phyloP scores from a whole-genome alignment of 92 coral and sea anemone genomes.

The Umimayanthus chanpuru region DNA sequence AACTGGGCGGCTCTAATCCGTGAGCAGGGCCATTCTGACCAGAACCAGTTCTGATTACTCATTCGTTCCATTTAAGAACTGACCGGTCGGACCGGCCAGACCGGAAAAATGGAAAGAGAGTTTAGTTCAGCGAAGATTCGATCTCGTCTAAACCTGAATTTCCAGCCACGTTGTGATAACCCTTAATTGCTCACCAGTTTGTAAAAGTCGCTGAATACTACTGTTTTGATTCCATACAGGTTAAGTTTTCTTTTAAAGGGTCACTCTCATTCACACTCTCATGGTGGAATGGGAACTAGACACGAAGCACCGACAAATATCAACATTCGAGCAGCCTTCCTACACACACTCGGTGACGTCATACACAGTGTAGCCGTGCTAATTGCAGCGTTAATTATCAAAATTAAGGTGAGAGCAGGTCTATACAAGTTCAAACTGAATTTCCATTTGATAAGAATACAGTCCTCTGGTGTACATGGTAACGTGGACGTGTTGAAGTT shows the following conservation, averaged over 20 bases:
- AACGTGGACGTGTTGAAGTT: no score
- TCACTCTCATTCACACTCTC: slow-evolving; percentile 55
- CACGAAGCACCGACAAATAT: slow-evolving; percentile 56
- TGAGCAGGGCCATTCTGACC: no score
- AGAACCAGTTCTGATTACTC: no score
- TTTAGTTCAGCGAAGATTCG: no score
- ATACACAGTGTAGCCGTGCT: slow-evolving; percentile 77
- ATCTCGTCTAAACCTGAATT: no score
- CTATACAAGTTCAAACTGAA: neutral
- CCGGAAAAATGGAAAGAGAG: no score
- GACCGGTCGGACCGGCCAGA: no score
- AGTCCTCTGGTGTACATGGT: no score
- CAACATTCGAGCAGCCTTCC: slow-evolving; percentile 78
- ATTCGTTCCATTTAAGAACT: no score
- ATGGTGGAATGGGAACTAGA: slow-evolving; percentile 46
- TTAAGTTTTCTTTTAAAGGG: slow-evolving; percentile 35
- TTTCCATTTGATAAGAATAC: no score
- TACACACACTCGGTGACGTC: slow-evolving; percentile 85
- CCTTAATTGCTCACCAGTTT: neutral
- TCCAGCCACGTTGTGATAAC: no score
- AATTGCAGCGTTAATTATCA: slow-evolving; percentile 73
- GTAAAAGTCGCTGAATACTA: neutral
- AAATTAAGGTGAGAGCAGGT: slow-evolving; percentile 61
- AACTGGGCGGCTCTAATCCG: no score
- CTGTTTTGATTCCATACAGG: slow-evolving; percentile 34